Base-by-base conservation (phyloP, 2,113 vertebrate genomes). In the Hiodon alosoides region DNA sequence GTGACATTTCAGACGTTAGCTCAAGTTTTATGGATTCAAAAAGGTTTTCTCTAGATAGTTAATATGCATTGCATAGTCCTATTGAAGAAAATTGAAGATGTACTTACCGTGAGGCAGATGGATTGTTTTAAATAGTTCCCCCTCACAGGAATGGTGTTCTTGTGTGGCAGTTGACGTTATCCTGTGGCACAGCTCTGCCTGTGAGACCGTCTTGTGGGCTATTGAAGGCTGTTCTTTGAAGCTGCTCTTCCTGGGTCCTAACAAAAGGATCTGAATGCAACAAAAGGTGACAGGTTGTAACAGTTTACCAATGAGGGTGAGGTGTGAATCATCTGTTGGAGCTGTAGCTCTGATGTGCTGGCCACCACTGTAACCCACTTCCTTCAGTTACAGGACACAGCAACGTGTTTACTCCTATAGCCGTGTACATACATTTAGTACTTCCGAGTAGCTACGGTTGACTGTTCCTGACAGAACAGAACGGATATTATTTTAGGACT, bases 221-320 rank as follows among this genome's bases (percentile, higher is more conserved):
- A 75, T 54, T 70, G 55, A 71, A 61, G 51, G 74, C 5, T 0
- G 13, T 73, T 74, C 79, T 83, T 85, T 87, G 73, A 83, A 81
- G 78, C 47, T 6, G 71, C 72, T 79, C 74, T 82, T 81, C 78
- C 75, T 81, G 78, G 66, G 57, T 66, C 65, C 60, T 76, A 59
- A 67, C 71, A 78, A 60, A 72, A 62, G 78, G 62, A 65, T 50
- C 72, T 76, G 79, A 68, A 69, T 48, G 69, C 47, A 65, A 71
- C 84, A 80, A 86, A 86, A 80, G 67, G 71, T 74, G 81, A 83
- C 83, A 82, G 78, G 74, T 84, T 77, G 73, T 80, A 78, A 66
- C 71, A 71, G 62, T 74, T 84, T 77, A 54, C 71, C 69, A 74
- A 76, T 58, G 69, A 60, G 64, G 50, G 71, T 76, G 80, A 81